Conservation (phyloP, 2,888 invertebrate species). For the Aromia moschata region DNA sequence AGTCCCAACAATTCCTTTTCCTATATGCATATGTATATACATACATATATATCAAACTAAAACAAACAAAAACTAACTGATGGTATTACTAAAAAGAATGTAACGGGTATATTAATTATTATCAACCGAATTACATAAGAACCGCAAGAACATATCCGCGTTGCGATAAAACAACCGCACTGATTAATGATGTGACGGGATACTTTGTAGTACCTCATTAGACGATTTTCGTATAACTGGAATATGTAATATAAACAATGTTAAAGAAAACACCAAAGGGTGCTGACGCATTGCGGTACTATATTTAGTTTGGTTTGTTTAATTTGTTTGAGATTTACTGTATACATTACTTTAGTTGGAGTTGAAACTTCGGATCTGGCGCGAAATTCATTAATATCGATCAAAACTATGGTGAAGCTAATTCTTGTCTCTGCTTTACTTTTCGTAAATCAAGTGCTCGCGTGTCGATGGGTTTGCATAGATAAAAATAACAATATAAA, state of each 20-base stretch:
- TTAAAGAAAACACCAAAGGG: conserved; percentile 15
- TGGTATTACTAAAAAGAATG: too few species aligned
- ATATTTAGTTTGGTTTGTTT: conserved; percentile 10
- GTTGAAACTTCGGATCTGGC: too few species aligned
- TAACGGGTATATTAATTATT: too few species aligned
- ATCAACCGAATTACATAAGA: background rate
- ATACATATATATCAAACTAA: too few species aligned
- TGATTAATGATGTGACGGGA: conserved; percentile 7
- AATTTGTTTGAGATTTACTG: conserved; percentile 13
- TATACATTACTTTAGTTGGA: background rate
- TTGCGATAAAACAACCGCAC: conserved; percentile 13
- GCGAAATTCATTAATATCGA: too few species aligned
- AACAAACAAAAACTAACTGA: too few species aligned
- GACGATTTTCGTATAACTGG: background rate
- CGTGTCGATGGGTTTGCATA: conserved; percentile 33
- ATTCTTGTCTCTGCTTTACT: background rate
- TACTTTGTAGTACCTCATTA: background rate
- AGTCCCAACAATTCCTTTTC: too few species aligned
- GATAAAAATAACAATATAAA: conserved; percentile 32
- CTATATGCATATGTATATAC: too few species aligned
- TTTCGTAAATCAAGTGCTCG: background rate
- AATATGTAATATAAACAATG: conserved; percentile 17
- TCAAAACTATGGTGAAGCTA: too few species aligned
- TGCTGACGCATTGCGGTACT: conserved; percentile 18
- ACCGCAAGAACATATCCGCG: background rate